A percentile compares a stretch with the other conserved stretches of the same genome.
Evolutionary conservation across 2,888 invertebrate genomes (phyloP).

Genomic region (Drosophila bunnanda): DNA sequence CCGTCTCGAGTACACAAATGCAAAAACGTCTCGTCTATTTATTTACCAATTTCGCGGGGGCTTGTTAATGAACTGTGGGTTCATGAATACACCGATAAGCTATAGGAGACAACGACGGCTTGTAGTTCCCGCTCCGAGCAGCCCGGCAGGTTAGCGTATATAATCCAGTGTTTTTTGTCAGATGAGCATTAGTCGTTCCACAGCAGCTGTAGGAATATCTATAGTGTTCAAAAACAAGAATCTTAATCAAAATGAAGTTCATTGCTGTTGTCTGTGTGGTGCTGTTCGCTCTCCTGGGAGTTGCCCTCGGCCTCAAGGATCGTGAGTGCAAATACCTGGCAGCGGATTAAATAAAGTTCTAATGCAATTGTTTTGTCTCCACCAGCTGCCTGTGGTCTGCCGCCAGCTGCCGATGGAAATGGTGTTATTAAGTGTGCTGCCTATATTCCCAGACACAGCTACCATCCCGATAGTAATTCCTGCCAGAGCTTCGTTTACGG

Average conservation of each 20-base stretch:
- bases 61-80: conserved; percentile 62
- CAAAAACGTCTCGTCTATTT: conserved; percentile 21
- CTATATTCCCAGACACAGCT: conserved; percentile 44
- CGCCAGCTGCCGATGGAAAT: conserved; percentile 49
- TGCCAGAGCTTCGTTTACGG: conserved; percentile 64
- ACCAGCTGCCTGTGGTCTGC: conserved; percentile 45
- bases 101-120: background rate
- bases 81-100: conserved; percentile 41
- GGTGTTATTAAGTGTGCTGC: conserved; percentile 57
- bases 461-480: conserved; percentile 29
- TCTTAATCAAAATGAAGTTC: conserved; percentile 51
- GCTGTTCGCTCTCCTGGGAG: conserved; percentile 56
- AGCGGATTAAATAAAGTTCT: background rate
- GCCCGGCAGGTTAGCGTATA: conserved; percentile 40
- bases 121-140: conserved; percentile 4
- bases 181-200: conserved; percentile 47
- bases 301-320: conserved; percentile 59
- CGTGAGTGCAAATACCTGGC: conserved; percentile 41
- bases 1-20: conserved; percentile 10
- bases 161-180: conserved; percentile 23
- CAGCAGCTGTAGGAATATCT: conserved; percentile 13
- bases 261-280: conserved; percentile 46
- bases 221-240: background rate
- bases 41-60: conserved; percentile 45
- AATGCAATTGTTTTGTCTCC: background rate